Evolutionary conservation across 2,888 invertebrate species (phyloP).

Genomic region (Myathropa florea): DNA sequence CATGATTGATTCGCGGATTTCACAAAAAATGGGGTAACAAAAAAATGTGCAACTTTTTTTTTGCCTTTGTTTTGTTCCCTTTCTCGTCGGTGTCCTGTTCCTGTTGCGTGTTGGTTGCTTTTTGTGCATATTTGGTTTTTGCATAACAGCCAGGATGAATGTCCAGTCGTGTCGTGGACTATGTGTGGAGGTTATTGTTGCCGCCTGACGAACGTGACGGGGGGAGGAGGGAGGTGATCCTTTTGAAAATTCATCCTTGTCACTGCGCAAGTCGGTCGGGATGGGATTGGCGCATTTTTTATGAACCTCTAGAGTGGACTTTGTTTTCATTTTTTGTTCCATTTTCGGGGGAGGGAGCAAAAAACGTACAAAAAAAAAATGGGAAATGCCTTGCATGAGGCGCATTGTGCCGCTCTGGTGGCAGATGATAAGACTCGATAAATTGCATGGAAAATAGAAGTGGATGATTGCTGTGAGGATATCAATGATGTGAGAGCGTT

Average conservation of each 20-base stretch:
- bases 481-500: background rate
- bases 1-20: slow-evolving; percentile 62
- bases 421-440: slow-evolving; percentile 13
- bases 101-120: background rate
- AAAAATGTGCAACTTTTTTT: background rate
- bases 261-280: slow-evolving; percentile 25
- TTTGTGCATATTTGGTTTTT: slow-evolving; percentile 40
- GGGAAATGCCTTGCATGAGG: slow-evolving; percentile 9
- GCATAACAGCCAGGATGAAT: slow-evolving; percentile 64
- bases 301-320: background rate
- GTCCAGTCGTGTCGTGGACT: slow-evolving; percentile 52
- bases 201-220: slow-evolving; percentile 27
- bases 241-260: slow-evolving; percentile 6
- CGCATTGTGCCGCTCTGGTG: background rate
- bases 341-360: background rate
- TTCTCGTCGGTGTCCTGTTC: slow-evolving; percentile 14
- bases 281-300: slow-evolving; percentile 27
- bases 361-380: background rate
- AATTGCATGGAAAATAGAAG: slow-evolving; percentile 33
- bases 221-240: background rate
- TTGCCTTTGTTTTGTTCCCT: background rate
- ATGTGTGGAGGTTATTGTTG: slow-evolving; percentile 53
- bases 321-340: background rate
- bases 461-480: slow-evolving; percentile 9
- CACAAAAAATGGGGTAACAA: background rate